Conservation (phyloP, 2,797 vertebrate species). For the Peromyscus eremicus region DNA sequence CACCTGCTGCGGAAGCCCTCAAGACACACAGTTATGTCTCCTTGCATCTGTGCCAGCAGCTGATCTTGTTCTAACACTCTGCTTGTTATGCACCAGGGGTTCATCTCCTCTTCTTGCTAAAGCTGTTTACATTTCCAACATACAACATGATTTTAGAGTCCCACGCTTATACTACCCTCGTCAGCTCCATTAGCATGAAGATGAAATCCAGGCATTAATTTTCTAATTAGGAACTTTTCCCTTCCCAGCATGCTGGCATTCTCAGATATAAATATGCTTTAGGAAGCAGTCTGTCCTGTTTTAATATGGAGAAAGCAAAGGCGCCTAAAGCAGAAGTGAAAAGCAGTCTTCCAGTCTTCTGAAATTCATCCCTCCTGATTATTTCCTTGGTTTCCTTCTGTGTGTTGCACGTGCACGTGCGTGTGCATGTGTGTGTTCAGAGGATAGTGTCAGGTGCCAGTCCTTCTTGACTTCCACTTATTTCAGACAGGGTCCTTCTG, state of each 20-base stretch:
- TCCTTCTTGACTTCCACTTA: not conserved
- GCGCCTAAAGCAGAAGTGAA: slow-evolving; percentile 63
- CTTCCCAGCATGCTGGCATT: slow-evolving; percentile 35
- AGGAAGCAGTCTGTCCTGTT: not conserved
- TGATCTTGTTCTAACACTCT: slow-evolving; percentile 70
- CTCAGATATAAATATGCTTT: slow-evolving; percentile 50
- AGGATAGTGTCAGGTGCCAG: not conserved
- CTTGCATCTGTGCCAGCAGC: slow-evolving; percentile 78
- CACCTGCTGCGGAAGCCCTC: slow-evolving; percentile 69
- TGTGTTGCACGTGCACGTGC: not conserved
- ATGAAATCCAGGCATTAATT: slow-evolving; percentile 67
- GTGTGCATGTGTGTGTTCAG: not conserved
- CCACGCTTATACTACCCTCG: slow-evolving; percentile 61
- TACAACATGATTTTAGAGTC: slow-evolving; percentile 63
- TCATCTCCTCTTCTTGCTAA: slow-evolving; percentile 76
- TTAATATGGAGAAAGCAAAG: slow-evolving; percentile 54
- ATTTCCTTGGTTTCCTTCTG: not conserved
- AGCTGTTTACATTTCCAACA: slow-evolving; percentile 75
- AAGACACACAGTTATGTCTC: slow-evolving; percentile 67
- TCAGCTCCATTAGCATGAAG: slow-evolving; percentile 59
- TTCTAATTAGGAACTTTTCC: slow-evolving; percentile 48
- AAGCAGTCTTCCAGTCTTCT: slow-evolving; percentile 11
- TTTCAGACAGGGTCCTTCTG: not conserved
- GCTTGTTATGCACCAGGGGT: slow-evolving; percentile 72
- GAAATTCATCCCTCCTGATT: slow-evolving; percentile 41